Conservation (phyloP, 2,113 vertebrate species). For the Eleginops maclovinus region DNA sequence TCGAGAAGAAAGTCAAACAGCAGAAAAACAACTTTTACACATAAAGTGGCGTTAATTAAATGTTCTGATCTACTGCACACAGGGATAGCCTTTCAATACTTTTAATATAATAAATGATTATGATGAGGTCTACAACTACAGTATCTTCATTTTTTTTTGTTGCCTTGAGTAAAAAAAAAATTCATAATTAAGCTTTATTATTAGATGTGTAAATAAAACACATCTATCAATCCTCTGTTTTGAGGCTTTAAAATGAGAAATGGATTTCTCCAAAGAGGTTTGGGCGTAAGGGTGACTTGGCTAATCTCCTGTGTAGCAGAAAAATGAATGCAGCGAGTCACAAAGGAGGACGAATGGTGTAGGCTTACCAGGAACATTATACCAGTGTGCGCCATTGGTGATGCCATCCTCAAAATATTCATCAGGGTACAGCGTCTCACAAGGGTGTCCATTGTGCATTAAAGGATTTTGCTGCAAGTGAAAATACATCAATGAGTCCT, state of each 20-base stretch:
- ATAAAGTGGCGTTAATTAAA: neutral
- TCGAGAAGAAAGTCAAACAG: conserved; percentile 30
- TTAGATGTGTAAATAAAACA: neutral
- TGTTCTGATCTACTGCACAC: neutral
- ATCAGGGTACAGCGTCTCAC: conserved; percentile 85
- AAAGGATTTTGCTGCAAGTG: conserved; percentile 87
- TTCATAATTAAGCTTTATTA: too few relatives aligned
- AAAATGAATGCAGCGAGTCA: neutral
- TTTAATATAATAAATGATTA: neutral
- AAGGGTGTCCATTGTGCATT: conserved; percentile 94
- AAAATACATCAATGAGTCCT: conserved; percentile 41
- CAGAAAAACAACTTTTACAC: neutral
- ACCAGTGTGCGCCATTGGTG: conserved; percentile 98
- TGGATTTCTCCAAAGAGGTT: neutral
- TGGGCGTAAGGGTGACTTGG: neutral
- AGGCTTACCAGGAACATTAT: conserved; percentile 92
- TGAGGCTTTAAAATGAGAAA: neutral
- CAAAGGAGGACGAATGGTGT: neutral
- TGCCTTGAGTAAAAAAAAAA: too few relatives aligned
- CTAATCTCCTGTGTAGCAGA: neutral
- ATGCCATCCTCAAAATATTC: conserved; percentile 94
- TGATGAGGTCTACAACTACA: neutral
- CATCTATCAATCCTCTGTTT: neutral
- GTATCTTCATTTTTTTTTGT: neutral
- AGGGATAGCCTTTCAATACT: neutral